Evolutionary conservation across 2,888 invertebrate species (phyloP), one percentile per base, ranked within the genome.

Genomic region (Leptopilina myrica): DNA sequence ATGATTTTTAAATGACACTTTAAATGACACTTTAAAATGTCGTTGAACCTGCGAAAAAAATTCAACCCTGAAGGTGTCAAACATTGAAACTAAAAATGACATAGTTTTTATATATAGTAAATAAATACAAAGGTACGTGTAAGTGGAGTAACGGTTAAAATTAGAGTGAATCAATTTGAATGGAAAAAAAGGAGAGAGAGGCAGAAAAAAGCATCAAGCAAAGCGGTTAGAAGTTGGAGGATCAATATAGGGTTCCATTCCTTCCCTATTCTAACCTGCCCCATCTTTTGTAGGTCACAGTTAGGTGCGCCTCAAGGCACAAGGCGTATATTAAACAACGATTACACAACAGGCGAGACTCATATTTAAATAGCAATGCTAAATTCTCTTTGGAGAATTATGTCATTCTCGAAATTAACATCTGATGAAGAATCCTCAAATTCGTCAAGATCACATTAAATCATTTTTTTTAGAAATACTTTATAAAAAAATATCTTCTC

Each of bases 231-330:
- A 49, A 53, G 53, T 69, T 53, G 53, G 46, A 26, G 14, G 69
- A 69, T 73, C 73, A 33, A 73, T 73, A 73, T 40, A n/a, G 73
- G 56, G 73, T 56, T n/a, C 15, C 15, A 33, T 56, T 56, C 53
- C 26, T 73, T 33, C 53, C 56, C 73, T 4, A 43, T 11, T 53
- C 33, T 56, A 53, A 73, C 73, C 73, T 69, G 69, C 26, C 53
- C 69, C 26, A 69, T 69, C 69, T 69, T 69, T 49, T 69, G 49
- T 69, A 69, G 69, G 69, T 69, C 69, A 49, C 8, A 69, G 46
- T 66, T 69, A 69, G 69, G 69, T 53, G 69, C 53, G 69, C 53
- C 69, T 26, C 49, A 20, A 49, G 26, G 49, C 53, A 69, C 69
- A 46, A 20, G 53, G 62, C 62, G 62, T 14, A 49, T 69, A 49